These are phyloP conservation scores for Brenthis hecate DNA, from an alignment of 2,888 invertebrate genomes.

Conservation along the genomic window DNA sequence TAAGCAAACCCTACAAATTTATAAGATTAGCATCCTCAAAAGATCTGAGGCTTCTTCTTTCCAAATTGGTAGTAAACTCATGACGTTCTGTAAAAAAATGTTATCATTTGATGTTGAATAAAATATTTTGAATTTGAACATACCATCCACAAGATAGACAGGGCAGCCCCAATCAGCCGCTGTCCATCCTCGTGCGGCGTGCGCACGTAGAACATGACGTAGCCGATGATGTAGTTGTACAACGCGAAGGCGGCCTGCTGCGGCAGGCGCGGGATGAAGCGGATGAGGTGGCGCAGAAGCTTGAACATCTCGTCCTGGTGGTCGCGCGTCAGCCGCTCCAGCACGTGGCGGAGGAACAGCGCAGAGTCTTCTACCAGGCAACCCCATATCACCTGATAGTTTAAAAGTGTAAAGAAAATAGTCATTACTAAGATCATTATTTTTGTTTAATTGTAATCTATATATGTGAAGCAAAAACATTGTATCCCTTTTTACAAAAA, in stretches of 20 bases:
- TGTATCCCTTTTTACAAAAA: no score
- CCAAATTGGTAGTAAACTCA: no score
- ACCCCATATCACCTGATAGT: slow-evolving; percentile 93
- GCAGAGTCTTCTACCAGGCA: slow-evolving; percentile 99
- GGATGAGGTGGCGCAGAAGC: slow-evolving; percentile 93
- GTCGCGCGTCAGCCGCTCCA: slow-evolving; percentile 96
- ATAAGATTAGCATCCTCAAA: background rate
- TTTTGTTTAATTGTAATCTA: no score
- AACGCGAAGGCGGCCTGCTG: slow-evolving; percentile 98
- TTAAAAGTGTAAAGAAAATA: background rate
- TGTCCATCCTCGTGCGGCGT: slow-evolving; percentile 98
- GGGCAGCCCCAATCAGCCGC: slow-evolving; percentile 95
- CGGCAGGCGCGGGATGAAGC: slow-evolving; percentile 95
- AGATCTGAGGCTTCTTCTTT: no score
- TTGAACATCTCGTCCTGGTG: slow-evolving; percentile 98
- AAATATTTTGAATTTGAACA: slow-evolving; percentile 42
- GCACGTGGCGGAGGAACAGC: slow-evolving; percentile 95
- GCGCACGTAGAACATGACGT: slow-evolving; percentile 99
- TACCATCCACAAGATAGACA: slow-evolving; percentile 98
- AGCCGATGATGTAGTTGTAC: slow-evolving; percentile 99
- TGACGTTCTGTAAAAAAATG: no score
- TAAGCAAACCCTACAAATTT: background rate
- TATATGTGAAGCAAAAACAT: no score
- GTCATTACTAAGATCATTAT: background rate
- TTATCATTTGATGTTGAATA: background rate